These are phyloP conservation scores for Hoplodrina blanda DNA, from an alignment of 2,888 invertebrate species.

Conservation along the genomic window DNA sequence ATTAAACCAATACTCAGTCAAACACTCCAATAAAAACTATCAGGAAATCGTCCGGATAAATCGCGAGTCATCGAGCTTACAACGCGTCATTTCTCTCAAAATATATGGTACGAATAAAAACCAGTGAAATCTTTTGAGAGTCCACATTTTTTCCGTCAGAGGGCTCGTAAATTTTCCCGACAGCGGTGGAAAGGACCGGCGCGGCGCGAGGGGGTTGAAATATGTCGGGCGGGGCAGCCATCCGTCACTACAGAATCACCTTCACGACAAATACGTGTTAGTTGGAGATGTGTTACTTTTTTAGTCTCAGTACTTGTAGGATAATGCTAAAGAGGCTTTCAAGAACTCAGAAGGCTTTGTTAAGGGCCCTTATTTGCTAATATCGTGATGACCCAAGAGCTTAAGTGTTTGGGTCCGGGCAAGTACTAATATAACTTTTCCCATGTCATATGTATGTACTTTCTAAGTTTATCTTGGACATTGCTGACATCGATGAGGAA, in stretches of 20 bases:
- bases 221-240: conserved; percentile 72
- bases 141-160: conserved; percentile 78
- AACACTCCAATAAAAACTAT: conserved; percentile 54
- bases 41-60: conserved; percentile 72
- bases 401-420: too few species aligned
- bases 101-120: conserved; percentile 84
- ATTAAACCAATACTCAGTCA: conserved; percentile 34
- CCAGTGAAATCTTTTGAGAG: conserved; percentile 78
- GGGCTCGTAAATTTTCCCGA: conserved; percentile 78
- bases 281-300: conserved; percentile 52
- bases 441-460: too few species aligned
- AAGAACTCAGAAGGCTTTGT: conserved; percentile 3
- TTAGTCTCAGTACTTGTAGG: conserved; percentile 30
- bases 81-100: conserved; percentile 82
- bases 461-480: too few species aligned
- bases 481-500: too few species aligned
- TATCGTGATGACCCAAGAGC: too few species aligned
- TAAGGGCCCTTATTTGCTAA: background rate
- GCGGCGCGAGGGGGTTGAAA: conserved; percentile 68
- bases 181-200: conserved; percentile 66
- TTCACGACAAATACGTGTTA: conserved; percentile 76
- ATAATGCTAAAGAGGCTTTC: conserved; percentile 15
- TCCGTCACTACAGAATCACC: conserved; percentile 77
- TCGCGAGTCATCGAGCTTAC: conserved; percentile 71
- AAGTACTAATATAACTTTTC: too few species aligned